These are phyloP conservation scores for Equus przewalskii DNA, from an alignment of 2,113 vertebrate genomes.

Conservation along the genomic window DNA sequence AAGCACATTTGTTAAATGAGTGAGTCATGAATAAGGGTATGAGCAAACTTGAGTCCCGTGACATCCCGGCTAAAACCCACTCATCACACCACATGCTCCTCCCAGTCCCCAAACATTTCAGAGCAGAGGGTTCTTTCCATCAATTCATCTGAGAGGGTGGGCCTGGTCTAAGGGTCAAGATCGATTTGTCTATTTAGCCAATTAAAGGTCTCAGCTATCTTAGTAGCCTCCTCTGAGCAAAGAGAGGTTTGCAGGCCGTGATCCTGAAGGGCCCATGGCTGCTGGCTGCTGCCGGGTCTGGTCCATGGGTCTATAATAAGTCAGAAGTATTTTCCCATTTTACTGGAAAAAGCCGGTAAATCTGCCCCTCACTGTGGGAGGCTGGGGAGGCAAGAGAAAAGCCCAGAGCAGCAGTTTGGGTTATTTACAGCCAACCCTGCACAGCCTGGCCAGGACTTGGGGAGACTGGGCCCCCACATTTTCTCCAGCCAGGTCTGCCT, in stretches of 20 bases:
- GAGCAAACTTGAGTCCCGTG: background rate
- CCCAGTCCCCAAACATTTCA: background rate
- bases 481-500: background rate
- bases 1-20: background rate
- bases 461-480: background rate
- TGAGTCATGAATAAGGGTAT: background rate
- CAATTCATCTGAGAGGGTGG: background rate
- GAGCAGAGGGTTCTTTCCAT: background rate
- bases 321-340: background rate
- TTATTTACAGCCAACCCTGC: background rate
- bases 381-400: background rate
- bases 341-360: background rate
- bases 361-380: background rate
- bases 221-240: background rate
- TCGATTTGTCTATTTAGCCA: background rate
- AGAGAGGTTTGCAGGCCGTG: background rate
- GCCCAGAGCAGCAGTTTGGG: background rate
- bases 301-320: background rate
- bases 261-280: background rate
- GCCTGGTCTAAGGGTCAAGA: background rate
- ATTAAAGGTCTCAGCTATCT: background rate
- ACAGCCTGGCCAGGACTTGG: background rate
- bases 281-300: background rate
- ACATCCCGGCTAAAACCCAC: background rate
- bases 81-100: background rate